A percentile compares a stretch with the other conserved stretches of the same genome.
phyloP scores from a whole-genome alignment of 1,140 invertebrate genomes.

The Galleria mellonella region DNA sequence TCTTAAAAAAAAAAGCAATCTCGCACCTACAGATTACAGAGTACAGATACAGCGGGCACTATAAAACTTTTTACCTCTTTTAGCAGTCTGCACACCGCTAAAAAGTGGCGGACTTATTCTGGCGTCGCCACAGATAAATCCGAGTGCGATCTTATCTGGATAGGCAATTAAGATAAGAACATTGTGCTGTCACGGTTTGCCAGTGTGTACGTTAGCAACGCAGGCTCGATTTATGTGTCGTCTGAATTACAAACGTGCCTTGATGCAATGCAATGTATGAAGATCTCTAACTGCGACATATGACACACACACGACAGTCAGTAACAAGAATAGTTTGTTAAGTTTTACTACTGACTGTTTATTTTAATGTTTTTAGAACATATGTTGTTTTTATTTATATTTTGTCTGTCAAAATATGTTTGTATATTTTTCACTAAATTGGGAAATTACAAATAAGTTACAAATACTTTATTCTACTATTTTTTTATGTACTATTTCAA shows the following conservation, averaged over 20 bases:
- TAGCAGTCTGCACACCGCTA: constrained; percentile 24
- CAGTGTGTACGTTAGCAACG: constrained; percentile 37
- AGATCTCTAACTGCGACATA: no score
- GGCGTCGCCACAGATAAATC: constrained; percentile 42
- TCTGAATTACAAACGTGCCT: constrained; percentile 5
- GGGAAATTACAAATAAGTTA: no score
- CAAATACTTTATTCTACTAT: no score
- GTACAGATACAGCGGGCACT: constrained; percentile 7
- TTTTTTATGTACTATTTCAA: no score
- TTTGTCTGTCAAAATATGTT: no score
- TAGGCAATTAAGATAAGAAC: constrained; percentile 63
- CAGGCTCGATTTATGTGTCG: constrained; percentile 41
- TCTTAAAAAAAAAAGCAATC: no score
- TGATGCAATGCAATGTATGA: no score
- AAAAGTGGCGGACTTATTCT: constrained; percentile 34
- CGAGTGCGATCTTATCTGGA: constrained; percentile 46
- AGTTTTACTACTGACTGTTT: no score
- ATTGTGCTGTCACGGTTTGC: constrained; percentile 48
- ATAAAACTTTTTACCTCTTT: constrained; percentile 34
- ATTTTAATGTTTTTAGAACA: background rate
- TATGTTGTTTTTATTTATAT: no score
- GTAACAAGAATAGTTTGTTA: background rate
- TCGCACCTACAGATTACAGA: no score
- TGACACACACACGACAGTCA: background rate
- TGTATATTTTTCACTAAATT: no score